Evolutionary conservation across 2,797 vertebrate genomes (phyloP), one percentile per base, ranked within the genome.

Genomic region (Sebastes minor): DNA sequence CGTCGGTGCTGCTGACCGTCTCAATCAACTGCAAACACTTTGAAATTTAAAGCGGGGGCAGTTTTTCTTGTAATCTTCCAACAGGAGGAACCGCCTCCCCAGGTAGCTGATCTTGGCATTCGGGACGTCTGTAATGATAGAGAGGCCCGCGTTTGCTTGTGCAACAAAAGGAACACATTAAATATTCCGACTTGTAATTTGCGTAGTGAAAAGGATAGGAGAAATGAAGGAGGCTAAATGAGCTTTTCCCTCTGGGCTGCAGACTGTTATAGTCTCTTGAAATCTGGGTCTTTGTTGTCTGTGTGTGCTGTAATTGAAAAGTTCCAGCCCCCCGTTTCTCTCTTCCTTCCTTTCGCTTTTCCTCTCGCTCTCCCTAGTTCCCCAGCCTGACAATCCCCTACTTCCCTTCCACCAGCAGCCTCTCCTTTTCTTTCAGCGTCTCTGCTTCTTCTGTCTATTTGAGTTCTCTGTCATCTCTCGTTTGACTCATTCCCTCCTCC

Each of bases 231-330:
- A 88, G 88, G 83, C 86, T 84, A 93, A 95, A 93, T 92, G 84
- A 94, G 93, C 89, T 93, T 91, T 86, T 93, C 93, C 93, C 94
- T 91, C 68, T 12, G 78, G 94, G 92, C 87, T 90, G 91, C 89
- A 92, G 88, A 91, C 86, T 91, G 85, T 91, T 94, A 90, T 84
- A 94, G 89, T 92, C 93, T 92, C 87, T 89, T 89, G 90, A 92
- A 95, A 95, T 94, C 91, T 92, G 87, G 86, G 85, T 92, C 94
- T 94, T 95, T 96, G 94, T 95, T 95, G 92, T 94, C 89, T 89
- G 90, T 88, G 86, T 93, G 89, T 85, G 86, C 91, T 86, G 90
- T 95, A 95, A 95, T 94, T 95, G 94, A 96, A 95, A 95, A 94
- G 90, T 94, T 94, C 91, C 90, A 91, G 74, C 91, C 82, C 86